A percentile compares a stretch with the other conserved stretches of the same genome.
phyloP scores from a whole-genome alignment of 2,888 invertebrate species.

The Hermodice carunculata region DNA sequence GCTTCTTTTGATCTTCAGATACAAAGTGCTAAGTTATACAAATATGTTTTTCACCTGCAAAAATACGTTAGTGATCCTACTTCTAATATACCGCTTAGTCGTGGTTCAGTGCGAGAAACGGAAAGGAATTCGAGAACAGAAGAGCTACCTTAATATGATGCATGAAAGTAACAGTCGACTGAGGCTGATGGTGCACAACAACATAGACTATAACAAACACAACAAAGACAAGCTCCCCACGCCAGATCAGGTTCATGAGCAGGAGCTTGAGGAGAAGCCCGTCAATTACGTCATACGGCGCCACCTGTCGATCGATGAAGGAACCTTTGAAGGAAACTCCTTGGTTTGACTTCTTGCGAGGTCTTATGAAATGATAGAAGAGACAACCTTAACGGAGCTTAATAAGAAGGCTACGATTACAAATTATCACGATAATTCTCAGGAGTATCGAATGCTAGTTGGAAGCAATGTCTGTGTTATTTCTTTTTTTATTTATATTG shows the following conservation, averaged over 20 bases:
- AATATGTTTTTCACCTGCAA: slow-evolving; percentile 97
- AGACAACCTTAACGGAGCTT: too few species aligned
- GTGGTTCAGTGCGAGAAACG: slow-evolving; percentile 40
- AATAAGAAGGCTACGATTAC: too few species aligned
- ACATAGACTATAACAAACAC: slow-evolving; percentile 15
- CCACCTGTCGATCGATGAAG: slow-evolving; percentile 12
- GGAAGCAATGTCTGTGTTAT: too few species aligned
- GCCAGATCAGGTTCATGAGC: neutral
- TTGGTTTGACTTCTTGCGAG: too few species aligned
- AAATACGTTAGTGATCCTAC: slow-evolving; percentile 87
- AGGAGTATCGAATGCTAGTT: too few species aligned
- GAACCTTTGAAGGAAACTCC: too few species aligned
- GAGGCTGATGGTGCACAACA: slow-evolving; percentile 67
- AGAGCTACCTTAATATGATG: slow-evolving; percentile 4
- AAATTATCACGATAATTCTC: too few species aligned
- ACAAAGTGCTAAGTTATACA: slow-evolving; percentile 92
- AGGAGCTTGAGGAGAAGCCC: slow-evolving; percentile 14
- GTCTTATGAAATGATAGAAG: too few species aligned
- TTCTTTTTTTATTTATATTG: too few species aligned
- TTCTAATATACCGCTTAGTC: slow-evolving; percentile 81
- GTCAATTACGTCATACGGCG: neutral
- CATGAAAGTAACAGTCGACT: slow-evolving; percentile 18
- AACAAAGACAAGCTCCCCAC: slow-evolving; percentile 26
- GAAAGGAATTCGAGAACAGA: neutral
- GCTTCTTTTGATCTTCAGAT: slow-evolving; percentile 85